phyloP scores from a whole-genome alignment of 2,888 invertebrate genomes.

The Coleophora flavipennella region DNA sequence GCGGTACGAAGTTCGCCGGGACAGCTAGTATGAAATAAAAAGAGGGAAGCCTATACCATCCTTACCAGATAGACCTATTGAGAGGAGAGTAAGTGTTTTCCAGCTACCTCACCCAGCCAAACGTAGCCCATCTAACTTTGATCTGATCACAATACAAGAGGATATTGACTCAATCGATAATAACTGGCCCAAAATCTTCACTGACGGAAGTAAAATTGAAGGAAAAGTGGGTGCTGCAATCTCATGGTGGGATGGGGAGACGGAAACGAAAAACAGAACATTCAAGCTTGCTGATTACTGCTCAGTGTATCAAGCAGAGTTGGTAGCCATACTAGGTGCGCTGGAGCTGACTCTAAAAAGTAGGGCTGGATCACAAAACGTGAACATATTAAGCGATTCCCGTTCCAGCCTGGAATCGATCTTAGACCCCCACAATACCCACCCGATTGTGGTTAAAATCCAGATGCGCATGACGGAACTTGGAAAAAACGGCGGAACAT shows the following conservation, averaged over 20 bases:
- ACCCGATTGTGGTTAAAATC: neutral
- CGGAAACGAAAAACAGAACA: neutral
- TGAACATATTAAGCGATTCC: neutral
- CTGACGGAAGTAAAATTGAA: neutral
- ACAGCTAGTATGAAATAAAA: slow-evolving; percentile 2
- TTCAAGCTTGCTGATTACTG: neutral
- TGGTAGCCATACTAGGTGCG: neutral
- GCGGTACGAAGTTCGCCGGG: too few relatives aligned
- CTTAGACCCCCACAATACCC: neutral
- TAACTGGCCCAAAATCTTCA: neutral
- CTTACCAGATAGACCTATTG: neutral
- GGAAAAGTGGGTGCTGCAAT: neutral
- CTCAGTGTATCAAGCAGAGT: neutral
- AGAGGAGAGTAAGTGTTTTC: neutral
- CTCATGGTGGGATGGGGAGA: neutral
- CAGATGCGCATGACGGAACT: neutral
- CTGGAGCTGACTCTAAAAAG: neutral
- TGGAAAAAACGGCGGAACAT: neutral
- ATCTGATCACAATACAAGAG: neutral
- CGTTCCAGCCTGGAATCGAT: neutral
- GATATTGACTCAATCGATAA: neutral
- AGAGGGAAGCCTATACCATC: neutral
- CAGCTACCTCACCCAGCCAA: neutral
- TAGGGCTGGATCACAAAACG: neutral
- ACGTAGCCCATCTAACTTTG: neutral